These are phyloP conservation scores for Incurvaria masculella DNA, from an alignment of 2,888 invertebrate genomes.

Conservation along the genomic window DNA sequence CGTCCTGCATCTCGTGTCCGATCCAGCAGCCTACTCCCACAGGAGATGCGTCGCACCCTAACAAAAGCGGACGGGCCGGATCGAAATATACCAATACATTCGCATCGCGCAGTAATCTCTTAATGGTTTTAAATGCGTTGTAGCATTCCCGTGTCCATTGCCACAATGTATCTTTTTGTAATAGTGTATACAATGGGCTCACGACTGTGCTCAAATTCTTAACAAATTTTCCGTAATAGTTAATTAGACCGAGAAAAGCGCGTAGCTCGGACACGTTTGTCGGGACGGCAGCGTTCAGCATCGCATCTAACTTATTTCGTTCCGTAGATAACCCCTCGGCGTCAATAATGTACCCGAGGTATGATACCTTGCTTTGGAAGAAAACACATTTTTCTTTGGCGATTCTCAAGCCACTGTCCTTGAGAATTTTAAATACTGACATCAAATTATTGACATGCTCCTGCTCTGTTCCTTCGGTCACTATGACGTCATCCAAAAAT, in stretches of 20 bases:
- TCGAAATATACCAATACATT: too few relatives aligned
- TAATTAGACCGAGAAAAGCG: constrained; percentile 3
- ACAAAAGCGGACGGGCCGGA: too few relatives aligned
- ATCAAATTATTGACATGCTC: constrained; percentile 5
- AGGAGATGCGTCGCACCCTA: too few relatives aligned
- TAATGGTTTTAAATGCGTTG: too few relatives aligned
- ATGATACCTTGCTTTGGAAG: constrained; percentile 15
- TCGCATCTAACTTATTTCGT: too few relatives aligned
- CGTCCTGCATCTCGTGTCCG: too few relatives aligned
- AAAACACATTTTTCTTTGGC: constrained; percentile 16
- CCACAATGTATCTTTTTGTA: neutral
- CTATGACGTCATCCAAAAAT: constrained; percentile 10
- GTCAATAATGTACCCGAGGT: constrained; percentile 16
- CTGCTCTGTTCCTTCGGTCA: neutral
- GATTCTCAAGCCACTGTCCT: constrained; percentile 7
- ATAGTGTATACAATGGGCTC: neutral
- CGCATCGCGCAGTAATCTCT: too few relatives aligned
- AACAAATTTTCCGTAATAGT: constrained; percentile 5
- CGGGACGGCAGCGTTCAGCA: too few relatives aligned
- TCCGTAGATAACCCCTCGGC: constrained; percentile 9
- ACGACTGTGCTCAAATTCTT: constrained; percentile 1
- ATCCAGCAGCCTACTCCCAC: too few relatives aligned
- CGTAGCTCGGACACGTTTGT: too few relatives aligned
- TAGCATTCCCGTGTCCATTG: neutral
- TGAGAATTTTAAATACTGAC: constrained; percentile 8